phyloP scores from a whole-genome alignment of 1,140 invertebrate genomes.

The silkworm (Bombyx mori) region ASM3026992v2 NC_085110.1:4921001-4921500 shows the following conservation, averaged over 20 bases:
- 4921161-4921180: slow-evolving; percentile 69
- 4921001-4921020: neutral
- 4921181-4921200: slow-evolving; percentile 65
- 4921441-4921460: slow-evolving; percentile 22
- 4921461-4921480: slow-evolving; percentile 49
- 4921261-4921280: slow-evolving; percentile 21
- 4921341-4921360: slow-evolving; percentile 59
- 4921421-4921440: slow-evolving; percentile 54
- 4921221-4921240: slow-evolving; percentile 27
- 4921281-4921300: slow-evolving; percentile 15
- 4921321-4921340: slow-evolving; percentile 69
- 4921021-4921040: slow-evolving; percentile 49
- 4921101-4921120: slow-evolving; percentile 63
- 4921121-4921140: slow-evolving; percentile 55
- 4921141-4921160: slow-evolving; percentile 66
- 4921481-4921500: slow-evolving; percentile 53
- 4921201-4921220: slow-evolving; percentile 62
- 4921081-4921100: slow-evolving; percentile 66
- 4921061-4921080: slow-evolving; percentile 75
- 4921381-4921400: slow-evolving; percentile 62
- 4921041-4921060: slow-evolving; percentile 70
- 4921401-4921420: slow-evolving; percentile 71
- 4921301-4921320: slow-evolving; percentile 63
- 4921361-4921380: slow-evolving; percentile 58
- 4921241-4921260: too few relatives aligned